These are phyloP conservation scores for Sabatieria punctata DNA, from an alignment of 2,888 invertebrate species.

Conservation along the genomic window DNA sequence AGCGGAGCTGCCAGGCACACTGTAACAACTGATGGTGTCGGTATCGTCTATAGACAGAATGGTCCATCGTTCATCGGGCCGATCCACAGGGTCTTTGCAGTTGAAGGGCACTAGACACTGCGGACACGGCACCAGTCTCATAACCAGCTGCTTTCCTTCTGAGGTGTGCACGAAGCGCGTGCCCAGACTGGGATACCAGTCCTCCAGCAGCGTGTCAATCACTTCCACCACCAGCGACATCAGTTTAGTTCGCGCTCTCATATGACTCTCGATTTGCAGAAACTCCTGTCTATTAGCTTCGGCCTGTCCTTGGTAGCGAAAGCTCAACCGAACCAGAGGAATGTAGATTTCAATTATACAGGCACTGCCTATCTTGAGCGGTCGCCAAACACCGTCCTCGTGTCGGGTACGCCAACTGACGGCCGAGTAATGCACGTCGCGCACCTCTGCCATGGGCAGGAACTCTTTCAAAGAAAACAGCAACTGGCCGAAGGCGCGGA, in stretches of 20 bases:
- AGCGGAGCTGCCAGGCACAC: no score
- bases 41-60: no score
- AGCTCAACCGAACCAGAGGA: background rate
- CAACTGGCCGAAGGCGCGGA: conserved; percentile 51
- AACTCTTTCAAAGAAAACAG: conserved; percentile 68
- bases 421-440: conserved; percentile 23
- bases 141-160: conserved; percentile 81
- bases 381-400: conserved; percentile 10
- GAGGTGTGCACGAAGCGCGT: conserved; percentile 94
- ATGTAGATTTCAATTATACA: conserved; percentile 3
- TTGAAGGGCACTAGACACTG: conserved; percentile 47
- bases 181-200: conserved; percentile 87
- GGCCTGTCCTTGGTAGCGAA: background rate
- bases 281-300: background rate
- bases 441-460: conserved; percentile 21
- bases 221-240: conserved; percentile 79
- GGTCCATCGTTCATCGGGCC: no score
- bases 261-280: conserved; percentile 42
- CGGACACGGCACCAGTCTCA: conserved; percentile 77
- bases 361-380: background rate
- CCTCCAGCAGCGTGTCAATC: conserved; percentile 82
- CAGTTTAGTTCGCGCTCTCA: conserved; percentile 32
- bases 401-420: conserved; percentile 15
- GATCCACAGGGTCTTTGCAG: no score
- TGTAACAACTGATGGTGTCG: no score